Evolutionary conservation across 1,140 invertebrate genomes (phyloP), one percentile per base, ranked within the genome.

Genomic region (Plutomurus gul): DNA sequence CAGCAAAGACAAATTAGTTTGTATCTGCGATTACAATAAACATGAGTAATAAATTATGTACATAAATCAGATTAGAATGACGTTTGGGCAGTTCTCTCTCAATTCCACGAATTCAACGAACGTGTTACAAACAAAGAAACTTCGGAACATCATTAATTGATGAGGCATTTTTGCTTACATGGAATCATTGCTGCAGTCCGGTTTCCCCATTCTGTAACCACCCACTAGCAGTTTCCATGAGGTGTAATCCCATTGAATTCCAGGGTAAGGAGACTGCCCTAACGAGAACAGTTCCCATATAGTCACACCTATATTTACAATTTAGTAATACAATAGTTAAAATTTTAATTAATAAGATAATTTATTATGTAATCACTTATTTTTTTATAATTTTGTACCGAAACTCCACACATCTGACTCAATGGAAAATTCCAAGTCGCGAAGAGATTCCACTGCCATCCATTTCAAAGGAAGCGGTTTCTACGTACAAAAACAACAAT

Each of bases 261-360:
- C 22, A 13, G 49, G 72, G 27, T 81, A 81, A 43, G 80, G 80
- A 20, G 27, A n/a, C 7, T 46, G 33, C 11, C 76, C 76, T 5
- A 81, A 40, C 4, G 71, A 33, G 22, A 70, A 81, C 0, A 81
- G 39, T 51, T 78, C 76, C 76, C 76, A 78, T 40, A 78, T 16
- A 0, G 76, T 78, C 8, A 78, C 43, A 10, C 73, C 73, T n/a
- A n/a, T n/a, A n/a, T n/a, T n/a, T n/a, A n/a, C n/a, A 8, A 73
- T 47, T 30, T n/a, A 70, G 7, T n/a, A 10, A 56, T 22, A 56
- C n/a, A n/a, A n/a, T n/a, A n/a, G n/a, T n/a, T n/a, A n/a, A n/a
- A n/a, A n/a, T n/a, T n/a, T n/a, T n/a, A n/a, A n/a, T n/a, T n/a
- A n/a, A n/a, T n/a, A n/a, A n/a, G n/a, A n/a, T n/a, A n/a, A n/a